These are phyloP conservation scores for Etheostoma perlongum DNA, from an alignment of 2,797 vertebrate species.

Conservation along the genomic window DNA sequence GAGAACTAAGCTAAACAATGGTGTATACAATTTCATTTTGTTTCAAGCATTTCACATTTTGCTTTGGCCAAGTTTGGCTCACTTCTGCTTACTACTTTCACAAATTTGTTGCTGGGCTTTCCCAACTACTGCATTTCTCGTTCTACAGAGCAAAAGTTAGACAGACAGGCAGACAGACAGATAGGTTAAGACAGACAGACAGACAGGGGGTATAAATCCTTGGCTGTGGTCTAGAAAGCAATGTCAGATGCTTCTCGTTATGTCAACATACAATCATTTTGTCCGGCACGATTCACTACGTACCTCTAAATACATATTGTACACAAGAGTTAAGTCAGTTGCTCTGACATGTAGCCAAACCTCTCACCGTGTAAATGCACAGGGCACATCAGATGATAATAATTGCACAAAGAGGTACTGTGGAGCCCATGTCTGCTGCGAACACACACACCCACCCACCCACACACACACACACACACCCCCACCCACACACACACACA, in stretches of 20 bases:
- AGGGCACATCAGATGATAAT: constrained; percentile 78
- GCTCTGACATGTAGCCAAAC: constrained; percentile 78
- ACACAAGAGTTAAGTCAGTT: constrained; percentile 79
- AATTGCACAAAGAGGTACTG: constrained; percentile 87
- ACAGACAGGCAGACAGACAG: constrained; percentile 79
- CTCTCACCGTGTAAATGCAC: constrained; percentile 75
- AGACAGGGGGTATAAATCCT: constrained; percentile 78
- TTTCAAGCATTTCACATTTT: constrained; percentile 41
- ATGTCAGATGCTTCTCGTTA: constrained; percentile 83
- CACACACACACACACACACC: neutral
- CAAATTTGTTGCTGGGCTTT: constrained; percentile 45
- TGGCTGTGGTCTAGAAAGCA: constrained; percentile 84
- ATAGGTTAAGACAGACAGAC: constrained; percentile 64
- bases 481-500: constrained; percentile 3
- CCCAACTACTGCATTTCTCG: constrained; percentile 56
- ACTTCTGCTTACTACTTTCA: constrained; percentile 57
- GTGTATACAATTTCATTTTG: constrained; percentile 25
- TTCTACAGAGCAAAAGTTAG: constrained; percentile 67
- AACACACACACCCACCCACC: constrained; percentile 55
- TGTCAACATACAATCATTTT: constrained; percentile 85
- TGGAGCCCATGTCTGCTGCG: constrained; percentile 82
- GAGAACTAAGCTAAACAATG: constrained; percentile 46
- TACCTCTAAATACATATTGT: constrained; percentile 84
- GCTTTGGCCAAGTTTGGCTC: constrained; percentile 45
- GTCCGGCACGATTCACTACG: constrained; percentile 77